Conservation (phyloP, 2,113 vertebrate species). For the Lethenteron reissneri region DNA sequence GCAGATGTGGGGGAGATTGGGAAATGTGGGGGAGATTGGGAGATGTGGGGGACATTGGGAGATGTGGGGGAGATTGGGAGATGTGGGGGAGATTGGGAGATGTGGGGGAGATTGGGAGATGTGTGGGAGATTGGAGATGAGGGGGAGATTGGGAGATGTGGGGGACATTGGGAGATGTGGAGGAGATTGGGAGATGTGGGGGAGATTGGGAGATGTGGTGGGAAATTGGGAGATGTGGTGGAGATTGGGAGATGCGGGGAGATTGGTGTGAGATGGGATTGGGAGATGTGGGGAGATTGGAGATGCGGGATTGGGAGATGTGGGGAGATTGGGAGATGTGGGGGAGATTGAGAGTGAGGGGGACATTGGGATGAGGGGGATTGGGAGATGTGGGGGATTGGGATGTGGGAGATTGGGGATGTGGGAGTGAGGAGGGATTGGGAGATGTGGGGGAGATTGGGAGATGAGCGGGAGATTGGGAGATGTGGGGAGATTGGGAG, state of each 20-base stretch:
- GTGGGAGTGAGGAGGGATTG: not conserved
- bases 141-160: not conserved
- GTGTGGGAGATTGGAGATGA: not conserved
- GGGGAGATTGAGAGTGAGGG: not conserved
- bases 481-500: not conserved
- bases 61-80: not conserved
- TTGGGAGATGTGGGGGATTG: too few relatives aligned
- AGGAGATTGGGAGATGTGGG: not conserved
- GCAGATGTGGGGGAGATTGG: too few relatives aligned
- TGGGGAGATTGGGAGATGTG: not conserved
- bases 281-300: not conserved
- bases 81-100: not conserved
- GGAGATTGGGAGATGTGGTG: not conserved
- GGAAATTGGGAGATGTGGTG: not conserved
- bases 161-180: not conserved
- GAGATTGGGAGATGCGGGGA: not conserved
- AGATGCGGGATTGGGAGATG: not conserved
- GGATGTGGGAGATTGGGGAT: too few relatives aligned
- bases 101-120: not conserved
- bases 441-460: not conserved
- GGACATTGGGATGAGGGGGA: not conserved
- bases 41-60: not conserved
- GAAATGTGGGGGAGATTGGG: too few relatives aligned
- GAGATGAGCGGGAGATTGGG: too few relatives aligned
- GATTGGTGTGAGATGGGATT: not conserved